Evolutionary conservation across 2,113 vertebrate species (phyloP).

Genomic region (Ailuropoda melanoleuca): DNA sequence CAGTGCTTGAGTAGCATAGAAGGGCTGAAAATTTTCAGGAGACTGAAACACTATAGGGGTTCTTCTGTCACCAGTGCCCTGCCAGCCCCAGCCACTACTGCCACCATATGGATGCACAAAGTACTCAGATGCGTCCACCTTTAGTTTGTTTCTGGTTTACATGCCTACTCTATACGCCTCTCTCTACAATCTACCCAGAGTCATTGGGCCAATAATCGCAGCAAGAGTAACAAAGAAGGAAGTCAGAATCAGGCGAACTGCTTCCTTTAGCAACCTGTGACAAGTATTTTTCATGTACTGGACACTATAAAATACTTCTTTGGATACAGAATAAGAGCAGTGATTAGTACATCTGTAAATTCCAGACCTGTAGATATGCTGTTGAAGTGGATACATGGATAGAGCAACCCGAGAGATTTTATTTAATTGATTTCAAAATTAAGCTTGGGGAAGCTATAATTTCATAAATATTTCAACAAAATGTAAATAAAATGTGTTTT

Average conservation of each 20-base stretch:
- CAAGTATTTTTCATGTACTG: not conserved
- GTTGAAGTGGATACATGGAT: not conserved
- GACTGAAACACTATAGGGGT: not conserved
- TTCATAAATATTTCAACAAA: conserved; percentile 21
- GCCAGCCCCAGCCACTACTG: too few relatives aligned
- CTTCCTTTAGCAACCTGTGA: not conserved
- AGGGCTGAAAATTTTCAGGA: not conserved
- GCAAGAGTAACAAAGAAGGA: not conserved
- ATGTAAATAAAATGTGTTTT: not conserved
- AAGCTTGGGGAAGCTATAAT: not conserved
- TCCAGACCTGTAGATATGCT: not conserved
- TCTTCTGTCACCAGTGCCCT: not conserved
- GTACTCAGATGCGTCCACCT: not conserved
- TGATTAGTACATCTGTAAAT: not conserved
- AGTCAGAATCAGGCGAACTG: not conserved
- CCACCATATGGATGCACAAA: not conserved
- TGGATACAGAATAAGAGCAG: not conserved
- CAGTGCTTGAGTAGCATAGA: not conserved
- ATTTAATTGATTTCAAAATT: not conserved
- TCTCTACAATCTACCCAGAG: not conserved
- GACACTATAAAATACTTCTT: not conserved
- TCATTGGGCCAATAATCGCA: not conserved
- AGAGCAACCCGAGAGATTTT: not conserved
- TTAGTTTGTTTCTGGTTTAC: not conserved
- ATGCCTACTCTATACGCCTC: not conserved